Conservation (phyloP, 2,797 vertebrate species). For the Loris lydekkerianus region DNA sequence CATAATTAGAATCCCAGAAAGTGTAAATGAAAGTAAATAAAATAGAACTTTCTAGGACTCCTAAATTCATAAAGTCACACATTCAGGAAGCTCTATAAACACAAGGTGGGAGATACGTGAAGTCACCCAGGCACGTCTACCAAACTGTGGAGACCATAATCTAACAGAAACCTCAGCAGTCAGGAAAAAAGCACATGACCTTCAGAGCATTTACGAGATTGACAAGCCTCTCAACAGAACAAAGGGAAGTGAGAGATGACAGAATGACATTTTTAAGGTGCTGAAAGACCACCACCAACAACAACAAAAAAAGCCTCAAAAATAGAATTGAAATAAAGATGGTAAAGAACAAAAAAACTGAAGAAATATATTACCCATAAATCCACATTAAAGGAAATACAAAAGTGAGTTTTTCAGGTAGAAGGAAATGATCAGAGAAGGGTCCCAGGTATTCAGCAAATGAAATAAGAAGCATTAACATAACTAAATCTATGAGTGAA, state of each 20-base stretch:
- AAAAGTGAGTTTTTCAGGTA: neutral
- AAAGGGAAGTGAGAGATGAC: neutral
- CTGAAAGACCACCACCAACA: neutral
- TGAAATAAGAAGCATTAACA: neutral
- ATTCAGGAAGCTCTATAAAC: neutral
- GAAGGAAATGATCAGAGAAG: neutral
- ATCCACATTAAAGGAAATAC: neutral
- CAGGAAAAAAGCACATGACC: neutral
- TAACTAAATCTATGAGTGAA: neutral
- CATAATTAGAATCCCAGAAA: neutral
- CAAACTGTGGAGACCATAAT: neutral
- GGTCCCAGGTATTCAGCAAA: neutral
- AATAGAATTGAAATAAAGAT: conserved; percentile 8
- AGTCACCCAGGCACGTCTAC: too few species aligned
- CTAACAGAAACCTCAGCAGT: neutral
- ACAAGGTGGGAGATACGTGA: neutral
- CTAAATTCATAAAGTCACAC: neutral
- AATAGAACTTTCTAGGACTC: neutral
- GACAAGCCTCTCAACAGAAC: neutral
- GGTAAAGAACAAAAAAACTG: neutral
- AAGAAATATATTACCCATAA: neutral
- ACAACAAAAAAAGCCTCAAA: neutral
- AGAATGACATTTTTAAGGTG: neutral
- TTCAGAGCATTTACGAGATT: neutral
- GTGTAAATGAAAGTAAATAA: neutral